phyloP scores from a whole-genome alignment of 2,113 vertebrate species.

The Poeciliopsis turrubarensis region DNA sequence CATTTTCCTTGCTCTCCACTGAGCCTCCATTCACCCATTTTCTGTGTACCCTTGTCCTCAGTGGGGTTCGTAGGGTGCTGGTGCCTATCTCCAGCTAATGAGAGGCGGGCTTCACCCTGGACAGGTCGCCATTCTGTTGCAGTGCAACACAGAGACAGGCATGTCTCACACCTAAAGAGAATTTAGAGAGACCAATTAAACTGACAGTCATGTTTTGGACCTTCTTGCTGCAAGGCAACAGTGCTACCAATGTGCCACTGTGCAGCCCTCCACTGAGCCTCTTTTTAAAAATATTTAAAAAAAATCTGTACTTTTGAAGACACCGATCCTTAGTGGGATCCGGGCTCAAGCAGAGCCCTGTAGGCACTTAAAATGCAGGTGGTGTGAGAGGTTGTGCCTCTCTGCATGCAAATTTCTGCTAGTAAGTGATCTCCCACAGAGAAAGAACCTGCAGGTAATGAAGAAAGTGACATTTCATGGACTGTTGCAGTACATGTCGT shows the following conservation, averaged over 20 bases:
- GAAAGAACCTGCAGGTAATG: conserved; percentile 39
- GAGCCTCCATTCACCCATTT: too few relatives aligned
- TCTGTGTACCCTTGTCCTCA: too few relatives aligned
- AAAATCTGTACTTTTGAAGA: conserved; percentile 7
- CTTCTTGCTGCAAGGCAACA: too few relatives aligned
- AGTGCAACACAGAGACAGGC: too few relatives aligned
- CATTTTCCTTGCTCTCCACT: conserved; percentile 23
- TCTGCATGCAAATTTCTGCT: conserved; percentile 41
- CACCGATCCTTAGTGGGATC: conserved; percentile 25
- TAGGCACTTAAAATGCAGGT: conserved; percentile 45
- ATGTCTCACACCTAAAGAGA: too few relatives aligned
- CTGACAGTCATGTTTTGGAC: too few relatives aligned
- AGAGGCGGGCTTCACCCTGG: too few relatives aligned
- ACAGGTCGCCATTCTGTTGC: too few relatives aligned
- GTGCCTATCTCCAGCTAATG: too few relatives aligned
- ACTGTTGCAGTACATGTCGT: neutral
- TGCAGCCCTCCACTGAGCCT: conserved; percentile 14
- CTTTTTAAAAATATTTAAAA: conserved; percentile 36
- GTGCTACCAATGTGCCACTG: too few relatives aligned
- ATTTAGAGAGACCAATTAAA: too few relatives aligned
- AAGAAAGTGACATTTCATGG: conserved; percentile 41
- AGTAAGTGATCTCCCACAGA: conserved; percentile 25
- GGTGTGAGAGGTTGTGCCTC: conserved; percentile 27
- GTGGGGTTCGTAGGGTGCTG: too few relatives aligned
- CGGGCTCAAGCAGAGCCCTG: conserved; percentile 8